These are phyloP conservation scores for Mionectes macconnelli DNA, from an alignment of 2,113 vertebrate species.

Conservation along the genomic window DNA sequence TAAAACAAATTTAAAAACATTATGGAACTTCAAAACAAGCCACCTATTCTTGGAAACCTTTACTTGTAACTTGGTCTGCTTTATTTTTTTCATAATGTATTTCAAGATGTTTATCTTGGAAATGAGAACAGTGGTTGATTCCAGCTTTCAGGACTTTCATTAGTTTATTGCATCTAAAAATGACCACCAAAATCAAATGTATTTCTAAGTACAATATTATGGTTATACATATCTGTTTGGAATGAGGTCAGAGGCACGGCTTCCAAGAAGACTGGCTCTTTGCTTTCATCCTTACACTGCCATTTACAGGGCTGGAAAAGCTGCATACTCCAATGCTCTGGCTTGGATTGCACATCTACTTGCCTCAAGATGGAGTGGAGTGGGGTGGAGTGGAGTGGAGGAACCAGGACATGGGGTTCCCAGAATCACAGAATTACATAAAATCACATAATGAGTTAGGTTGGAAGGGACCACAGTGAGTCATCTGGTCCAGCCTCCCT, in stretches of 20 bases:
- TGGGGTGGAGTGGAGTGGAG: too few species aligned
- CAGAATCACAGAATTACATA: not conserved
- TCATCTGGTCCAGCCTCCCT: not conserved
- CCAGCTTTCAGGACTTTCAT: constrained; percentile 25
- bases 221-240: not conserved
- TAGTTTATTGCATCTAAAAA: constrained; percentile 52
- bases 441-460: not conserved
- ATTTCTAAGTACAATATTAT: constrained; percentile 38
- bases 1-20: constrained; percentile 27
- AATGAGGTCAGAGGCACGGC: not conserved
- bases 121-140: not conserved
- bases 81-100: constrained; percentile 43
- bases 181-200: not conserved
- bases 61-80: not conserved
- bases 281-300: not conserved
- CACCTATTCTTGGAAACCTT: constrained; percentile 47
- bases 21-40: constrained; percentile 45
- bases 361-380: too few species aligned
- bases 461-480: not conserved
- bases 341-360: fast-evolving
- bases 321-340: fast-evolving
- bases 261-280: not conserved
- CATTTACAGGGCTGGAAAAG: fast-evolving
- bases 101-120: constrained; percentile 63
- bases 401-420: not conserved